Conservation (phyloP, 2,113 vertebrate genomes). For the Syngnathus floridae region DNA sequence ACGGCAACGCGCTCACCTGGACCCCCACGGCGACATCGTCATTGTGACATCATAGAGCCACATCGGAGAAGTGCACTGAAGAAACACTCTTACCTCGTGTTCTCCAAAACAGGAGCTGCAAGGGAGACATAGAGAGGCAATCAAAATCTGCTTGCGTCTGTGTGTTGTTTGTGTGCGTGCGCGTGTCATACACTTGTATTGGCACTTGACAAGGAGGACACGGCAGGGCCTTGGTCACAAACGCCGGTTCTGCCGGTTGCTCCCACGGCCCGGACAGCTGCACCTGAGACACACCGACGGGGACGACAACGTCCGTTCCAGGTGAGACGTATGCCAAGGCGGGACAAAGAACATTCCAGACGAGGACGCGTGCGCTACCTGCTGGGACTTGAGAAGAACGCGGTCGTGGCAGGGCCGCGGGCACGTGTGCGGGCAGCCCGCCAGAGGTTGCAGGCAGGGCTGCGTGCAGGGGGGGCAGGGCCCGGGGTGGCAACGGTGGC, state of each 20-base stretch:
- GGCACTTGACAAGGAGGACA: slow-evolving; percentile 86
- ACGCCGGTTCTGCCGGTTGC: slow-evolving; percentile 77
- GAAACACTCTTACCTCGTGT: slow-evolving; percentile 50
- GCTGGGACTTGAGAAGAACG: slow-evolving; percentile 56
- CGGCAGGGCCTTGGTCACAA: slow-evolving; percentile 81
- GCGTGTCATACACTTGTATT: slow-evolving; percentile 75
- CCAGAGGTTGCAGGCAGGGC: slow-evolving; percentile 39
- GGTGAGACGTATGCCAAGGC: slow-evolving; percentile 12
- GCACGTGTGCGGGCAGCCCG: slow-evolving; percentile 49
- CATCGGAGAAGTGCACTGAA: neutral
- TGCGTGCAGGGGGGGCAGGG: slow-evolving; percentile 56
- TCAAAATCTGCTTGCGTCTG: slow-evolving; percentile 5
- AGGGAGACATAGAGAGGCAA: slow-evolving; percentile 20
- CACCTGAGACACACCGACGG: slow-evolving; percentile 59
- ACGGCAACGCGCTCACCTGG: slow-evolving; percentile 58
- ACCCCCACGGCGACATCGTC: neutral
- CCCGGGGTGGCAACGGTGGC: slow-evolving; percentile 52
- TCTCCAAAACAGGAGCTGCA: slow-evolving; percentile 59
- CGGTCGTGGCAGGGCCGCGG: slow-evolving; percentile 51
- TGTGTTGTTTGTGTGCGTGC: neutral
- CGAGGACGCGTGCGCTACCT: slow-evolving; percentile 27
- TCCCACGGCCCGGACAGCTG: slow-evolving; percentile 88
- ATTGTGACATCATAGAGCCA: neutral
- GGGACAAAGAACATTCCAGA: neutral
- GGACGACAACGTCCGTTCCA: neutral